A percentile compares a stretch with the other conserved stretches of the same genome.
These are phyloP conservation scores for Clarias fuscus DNA, from an alignment of 2,797 vertebrate genomes.

Conservation along the genomic window DNA sequence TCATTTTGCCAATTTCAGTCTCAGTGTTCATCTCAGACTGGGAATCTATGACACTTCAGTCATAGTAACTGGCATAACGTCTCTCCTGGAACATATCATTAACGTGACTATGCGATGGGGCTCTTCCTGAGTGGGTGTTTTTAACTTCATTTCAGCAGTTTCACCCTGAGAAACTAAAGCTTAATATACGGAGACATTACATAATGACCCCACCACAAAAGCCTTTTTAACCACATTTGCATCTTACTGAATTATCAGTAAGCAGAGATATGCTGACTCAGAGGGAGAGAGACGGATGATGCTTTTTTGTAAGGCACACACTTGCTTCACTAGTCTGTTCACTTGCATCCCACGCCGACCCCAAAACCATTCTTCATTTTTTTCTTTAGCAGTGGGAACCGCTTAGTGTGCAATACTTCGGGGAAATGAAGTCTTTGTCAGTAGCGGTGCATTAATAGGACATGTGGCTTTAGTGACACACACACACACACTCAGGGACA, in stretches of 20 bases:
- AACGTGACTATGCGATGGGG: background rate
- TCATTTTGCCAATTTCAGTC: background rate
- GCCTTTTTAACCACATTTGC: background rate
- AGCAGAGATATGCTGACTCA: conserved; percentile 51
- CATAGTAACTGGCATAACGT: background rate
- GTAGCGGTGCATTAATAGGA: conserved; percentile 14
- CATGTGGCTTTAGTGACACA: background rate
- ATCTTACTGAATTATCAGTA: conserved; percentile 33
- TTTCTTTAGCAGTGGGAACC: conserved; percentile 35
- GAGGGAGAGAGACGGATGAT: conserved; percentile 43
- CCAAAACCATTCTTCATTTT: conserved; percentile 55
- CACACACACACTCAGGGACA: background rate
- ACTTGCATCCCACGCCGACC: conserved; percentile 61
- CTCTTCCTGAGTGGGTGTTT: conserved; percentile 26
- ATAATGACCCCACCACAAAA: conserved; percentile 30
- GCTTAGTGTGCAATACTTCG: conserved; percentile 65
- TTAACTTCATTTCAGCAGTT: conserved; percentile 39
- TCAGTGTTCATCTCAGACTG: no score
- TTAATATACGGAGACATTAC: conserved; percentile 9
- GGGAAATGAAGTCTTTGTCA: conserved; percentile 62
- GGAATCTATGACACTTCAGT: background rate
- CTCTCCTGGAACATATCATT: background rate
- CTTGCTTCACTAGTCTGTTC: conserved; percentile 62
- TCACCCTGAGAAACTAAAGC: conserved; percentile 41
- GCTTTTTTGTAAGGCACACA: conserved; percentile 13